Conservation (phyloP, 2,113 vertebrate species). For the Hepsetus odoe region DNA sequence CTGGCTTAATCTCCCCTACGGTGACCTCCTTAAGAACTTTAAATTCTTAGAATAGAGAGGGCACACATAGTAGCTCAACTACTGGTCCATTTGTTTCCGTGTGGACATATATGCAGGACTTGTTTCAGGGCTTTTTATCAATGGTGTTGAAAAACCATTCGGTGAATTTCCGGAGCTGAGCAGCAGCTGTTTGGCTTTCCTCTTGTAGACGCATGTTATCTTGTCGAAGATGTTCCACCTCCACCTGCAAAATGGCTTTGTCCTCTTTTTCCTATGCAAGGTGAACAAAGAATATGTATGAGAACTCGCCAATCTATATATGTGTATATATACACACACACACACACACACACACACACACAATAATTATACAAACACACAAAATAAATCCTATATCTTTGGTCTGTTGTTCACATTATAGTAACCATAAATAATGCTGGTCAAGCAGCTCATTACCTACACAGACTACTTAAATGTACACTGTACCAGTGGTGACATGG, state of each 20-base stretch:
- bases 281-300: background rate
- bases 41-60: background rate
- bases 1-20: background rate
- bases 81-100: background rate
- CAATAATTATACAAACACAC: no score
- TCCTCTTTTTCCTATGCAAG: conserved; percentile 91
- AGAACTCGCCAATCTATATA: no score
- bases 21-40: background rate
- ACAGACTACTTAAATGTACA: no score
- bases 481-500: no score
- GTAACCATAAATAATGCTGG: no score
- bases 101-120: background rate
- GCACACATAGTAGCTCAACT: background rate
- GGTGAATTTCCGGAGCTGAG: conserved; percentile 94
- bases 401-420: no score
- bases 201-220: conserved; percentile 96
- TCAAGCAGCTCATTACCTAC: no score
- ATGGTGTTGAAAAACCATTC: conserved; percentile 96
- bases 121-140: conserved; percentile 86
- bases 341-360: no score
- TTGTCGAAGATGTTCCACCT: conserved; percentile 92
- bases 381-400: no score
- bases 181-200: conserved; percentile 90
- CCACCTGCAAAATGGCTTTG: conserved; percentile 93
- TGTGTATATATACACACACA: no score